A percentile compares a stretch with the other conserved stretches of the same genome.
Conservation (phyloP, 2,797 vertebrate genomes). For the Sorex maritimensis region DNA sequence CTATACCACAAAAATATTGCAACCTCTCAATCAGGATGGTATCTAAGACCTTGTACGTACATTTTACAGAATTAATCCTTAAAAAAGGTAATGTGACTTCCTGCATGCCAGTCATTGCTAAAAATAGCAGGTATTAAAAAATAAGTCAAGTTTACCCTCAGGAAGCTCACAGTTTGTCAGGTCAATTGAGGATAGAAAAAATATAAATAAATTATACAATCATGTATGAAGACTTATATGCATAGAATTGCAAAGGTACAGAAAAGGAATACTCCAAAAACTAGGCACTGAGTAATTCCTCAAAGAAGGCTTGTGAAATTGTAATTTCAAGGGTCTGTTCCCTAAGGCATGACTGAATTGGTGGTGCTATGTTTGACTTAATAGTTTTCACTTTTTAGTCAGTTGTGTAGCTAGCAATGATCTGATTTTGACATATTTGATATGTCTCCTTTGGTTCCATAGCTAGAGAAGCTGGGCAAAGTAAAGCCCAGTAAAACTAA, state of each 20-base stretch:
- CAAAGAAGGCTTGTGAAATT: constrained; percentile 36
- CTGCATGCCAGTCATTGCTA: neutral
- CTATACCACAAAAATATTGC: neutral
- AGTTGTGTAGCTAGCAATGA: neutral
- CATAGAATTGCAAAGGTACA: neutral
- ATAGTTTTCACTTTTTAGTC: constrained; percentile 42
- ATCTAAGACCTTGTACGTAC: neutral
- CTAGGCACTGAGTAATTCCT: constrained; percentile 1
- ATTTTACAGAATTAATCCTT: neutral
- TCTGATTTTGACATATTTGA: constrained; percentile 54
- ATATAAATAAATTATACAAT: neutral
- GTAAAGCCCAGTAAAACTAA: constrained; percentile 1
- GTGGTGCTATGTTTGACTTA: constrained; percentile 26
- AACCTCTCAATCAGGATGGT: neutral
- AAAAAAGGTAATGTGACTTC: neutral
- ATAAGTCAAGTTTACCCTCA: too few species aligned
- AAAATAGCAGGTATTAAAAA: constrained; percentile 17
- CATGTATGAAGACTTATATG: neutral
- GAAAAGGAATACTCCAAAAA: constrained; percentile 9
- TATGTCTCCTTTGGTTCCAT: constrained; percentile 44
- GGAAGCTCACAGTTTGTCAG: constrained; percentile 29
- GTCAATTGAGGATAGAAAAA: neutral
- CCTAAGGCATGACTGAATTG: constrained; percentile 30
- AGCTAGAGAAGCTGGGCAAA: constrained; percentile 55
- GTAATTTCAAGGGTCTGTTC: neutral